Evolutionary conservation across 2,797 vertebrate species (phyloP).

Genomic region (Danio albolineatus): DNA sequence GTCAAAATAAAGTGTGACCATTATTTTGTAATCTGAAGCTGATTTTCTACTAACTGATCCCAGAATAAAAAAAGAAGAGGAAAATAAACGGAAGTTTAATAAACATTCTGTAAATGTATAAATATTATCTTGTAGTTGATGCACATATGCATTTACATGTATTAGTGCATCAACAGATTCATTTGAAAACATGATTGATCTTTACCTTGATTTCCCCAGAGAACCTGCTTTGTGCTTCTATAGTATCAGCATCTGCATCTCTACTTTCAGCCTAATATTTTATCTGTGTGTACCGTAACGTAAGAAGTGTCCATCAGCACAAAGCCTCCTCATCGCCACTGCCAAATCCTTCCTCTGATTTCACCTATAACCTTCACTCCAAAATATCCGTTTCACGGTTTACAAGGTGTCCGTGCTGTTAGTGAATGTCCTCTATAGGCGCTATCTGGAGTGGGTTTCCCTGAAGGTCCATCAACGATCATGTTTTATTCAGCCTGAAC

Average conservation of each 20-base stretch:
- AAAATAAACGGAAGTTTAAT: neutral
- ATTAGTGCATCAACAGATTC: no score
- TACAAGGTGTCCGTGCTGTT: conserved; percentile 36
- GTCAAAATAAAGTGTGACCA: no score
- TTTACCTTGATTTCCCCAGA: conserved; percentile 3
- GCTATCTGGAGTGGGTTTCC: conserved; percentile 29
- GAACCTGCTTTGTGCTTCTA: neutral
- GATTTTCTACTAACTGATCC: neutral
- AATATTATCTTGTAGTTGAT: no score
- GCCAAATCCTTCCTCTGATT: conserved; percentile 9
- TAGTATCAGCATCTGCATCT: conserved; percentile 12
- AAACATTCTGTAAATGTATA: neutral
- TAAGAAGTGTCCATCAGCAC: conserved; percentile 12
- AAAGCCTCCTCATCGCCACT: neutral
- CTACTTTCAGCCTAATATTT: conserved; percentile 1
- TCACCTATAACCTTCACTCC: conserved; percentile 2
- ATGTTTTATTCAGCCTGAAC: conserved; percentile 51
- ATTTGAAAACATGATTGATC: no score
- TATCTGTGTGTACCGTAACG: conserved; percentile 13
- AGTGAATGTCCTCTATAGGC: conserved; percentile 34
- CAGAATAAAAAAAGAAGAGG: neutral
- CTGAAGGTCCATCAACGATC: conserved; percentile 39
- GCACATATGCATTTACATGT: neutral
- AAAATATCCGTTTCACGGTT: conserved; percentile 1
- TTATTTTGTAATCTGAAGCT: neutral